A percentile compares a stretch with the other conserved stretches of the same genome.
phyloP scores from a whole-genome alignment of 2,113 vertebrate species.

The Cacatua alba region DNA sequence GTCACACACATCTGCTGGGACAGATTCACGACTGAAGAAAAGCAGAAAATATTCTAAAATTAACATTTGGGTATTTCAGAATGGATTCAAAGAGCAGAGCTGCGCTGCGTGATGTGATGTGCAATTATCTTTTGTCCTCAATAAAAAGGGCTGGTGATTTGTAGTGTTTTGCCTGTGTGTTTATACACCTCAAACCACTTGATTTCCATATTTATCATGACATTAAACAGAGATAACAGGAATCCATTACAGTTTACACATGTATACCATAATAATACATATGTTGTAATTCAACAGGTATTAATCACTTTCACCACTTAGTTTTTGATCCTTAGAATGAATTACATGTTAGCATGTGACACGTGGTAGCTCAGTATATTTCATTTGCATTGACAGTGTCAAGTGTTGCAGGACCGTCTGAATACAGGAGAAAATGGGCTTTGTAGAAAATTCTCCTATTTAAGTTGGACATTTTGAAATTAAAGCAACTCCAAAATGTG shows the following conservation, averaged over 20 bases:
- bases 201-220: neutral
- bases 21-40: neutral
- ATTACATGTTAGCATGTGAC: neutral
- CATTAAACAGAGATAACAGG: neutral
- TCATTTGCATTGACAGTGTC: neutral
- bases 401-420: neutral
- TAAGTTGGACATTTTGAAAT: neutral
- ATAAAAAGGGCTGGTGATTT: neutral
- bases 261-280: neutral
- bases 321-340: neutral
- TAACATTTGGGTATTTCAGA: neutral
- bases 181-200: neutral
- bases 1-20: neutral
- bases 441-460: neutral
- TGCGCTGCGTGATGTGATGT: neutral
- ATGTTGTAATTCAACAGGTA: neutral
- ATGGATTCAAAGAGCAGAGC: neutral
- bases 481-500: neutral
- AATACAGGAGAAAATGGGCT: neutral
- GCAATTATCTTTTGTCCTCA: neutral
- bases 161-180: neutral
- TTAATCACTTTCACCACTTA: neutral
- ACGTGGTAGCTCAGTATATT: neutral
- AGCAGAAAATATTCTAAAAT: constrained; percentile 3
- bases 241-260: neutral